Base-by-base conservation (phyloP, 2,888 invertebrate genomes). In the Acanthosepion lycidas region DNA sequence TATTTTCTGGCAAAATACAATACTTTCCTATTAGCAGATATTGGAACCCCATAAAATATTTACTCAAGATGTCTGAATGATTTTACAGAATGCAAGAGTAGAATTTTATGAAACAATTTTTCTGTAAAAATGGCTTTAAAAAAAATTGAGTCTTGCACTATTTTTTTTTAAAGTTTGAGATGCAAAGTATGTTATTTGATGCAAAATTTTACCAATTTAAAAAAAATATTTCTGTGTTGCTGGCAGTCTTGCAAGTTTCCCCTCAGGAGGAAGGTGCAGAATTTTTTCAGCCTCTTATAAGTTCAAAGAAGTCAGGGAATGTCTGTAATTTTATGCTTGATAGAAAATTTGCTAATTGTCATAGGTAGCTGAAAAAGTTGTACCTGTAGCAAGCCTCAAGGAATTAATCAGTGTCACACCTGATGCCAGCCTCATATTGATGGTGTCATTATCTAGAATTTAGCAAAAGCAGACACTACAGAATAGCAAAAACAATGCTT, bases 401-500 rank as follows among this genome's bases (percentile, higher is more conserved):
- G n/a, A 78, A 78, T 78, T 78, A 78, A 78, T 78, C 78, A 78
- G 78, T 78, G 78, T 78, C 78, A 78, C 78, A 78, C 78, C 78
- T 78, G 78, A 78, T 78, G 78, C 78, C 78, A 33, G 15, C n/a
- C n/a, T 78, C 33, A n/a, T 78, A 12, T 33, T 78, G 28, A 4
- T 18, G 6, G n/a, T n/a, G 18, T 3, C 28, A 64, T 64, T 26
- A 23, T 64, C 33, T 18, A 33, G n/a, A 78, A 78, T 78, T n/a
- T 33, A 12, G 33, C n/a, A 78, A n/a, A 12, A 15, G n/a, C 18
- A n/a, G 20, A 78, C n/a, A 78, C 18, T 78, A 15, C 15, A 9
- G n/a, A 18, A 78, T 15, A 78, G 18, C 15, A 12, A 78, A 78
- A 33, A 78, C 12, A n/a, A n/a, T n/a, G 0, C 15, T 5, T 18